phyloP scores from a whole-genome alignment of 2,113 vertebrate genomes.

The Dipodomys spectabilis region DNA sequence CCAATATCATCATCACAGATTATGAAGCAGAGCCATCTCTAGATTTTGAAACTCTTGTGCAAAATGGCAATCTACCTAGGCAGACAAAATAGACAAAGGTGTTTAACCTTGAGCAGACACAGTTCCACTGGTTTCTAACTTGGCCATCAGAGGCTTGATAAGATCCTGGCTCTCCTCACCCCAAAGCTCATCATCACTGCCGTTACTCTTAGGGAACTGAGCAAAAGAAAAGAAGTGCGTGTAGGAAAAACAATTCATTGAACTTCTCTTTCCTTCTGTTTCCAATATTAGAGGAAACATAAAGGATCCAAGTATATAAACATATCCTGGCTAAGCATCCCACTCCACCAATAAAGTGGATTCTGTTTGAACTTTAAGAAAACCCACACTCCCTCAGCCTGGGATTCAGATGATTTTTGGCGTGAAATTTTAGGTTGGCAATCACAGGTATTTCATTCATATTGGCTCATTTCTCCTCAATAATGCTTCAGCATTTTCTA shows the following conservation, averaged over 20 bases:
- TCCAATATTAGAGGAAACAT: slow-evolving; percentile 68
- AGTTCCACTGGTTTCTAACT: not conserved
- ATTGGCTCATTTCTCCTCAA: slow-evolving; percentile 70
- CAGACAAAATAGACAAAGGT: not conserved
- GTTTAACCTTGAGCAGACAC: not conserved
- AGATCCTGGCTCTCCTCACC: not conserved
- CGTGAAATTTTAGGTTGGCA: slow-evolving; percentile 71
- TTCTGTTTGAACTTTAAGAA: slow-evolving; percentile 68
- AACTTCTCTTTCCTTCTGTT: slow-evolving; percentile 67
- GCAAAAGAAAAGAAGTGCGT: slow-evolving; percentile 28
- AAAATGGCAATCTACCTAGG: not conserved
- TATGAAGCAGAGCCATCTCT: not conserved
- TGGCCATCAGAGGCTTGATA: not conserved
- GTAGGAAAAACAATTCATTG: slow-evolving; percentile 40
- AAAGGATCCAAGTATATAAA: slow-evolving; percentile 70
- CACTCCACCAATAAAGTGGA: slow-evolving; percentile 62
- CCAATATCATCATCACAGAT: not conserved
- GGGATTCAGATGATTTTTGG: slow-evolving; percentile 68
- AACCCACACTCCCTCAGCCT: slow-evolving; percentile 53
- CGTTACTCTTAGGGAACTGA: not conserved
- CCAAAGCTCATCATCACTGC: not conserved
- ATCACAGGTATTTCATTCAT: slow-evolving; percentile 75
- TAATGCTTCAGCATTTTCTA: slow-evolving; percentile 77
- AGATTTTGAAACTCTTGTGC: no score
- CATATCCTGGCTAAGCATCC: slow-evolving; percentile 60